Evolutionary conservation across 1,140 invertebrate genomes (phyloP), one percentile per base, ranked within the genome.

Genomic region (Pogonomyrmex barbatus): DNA sequence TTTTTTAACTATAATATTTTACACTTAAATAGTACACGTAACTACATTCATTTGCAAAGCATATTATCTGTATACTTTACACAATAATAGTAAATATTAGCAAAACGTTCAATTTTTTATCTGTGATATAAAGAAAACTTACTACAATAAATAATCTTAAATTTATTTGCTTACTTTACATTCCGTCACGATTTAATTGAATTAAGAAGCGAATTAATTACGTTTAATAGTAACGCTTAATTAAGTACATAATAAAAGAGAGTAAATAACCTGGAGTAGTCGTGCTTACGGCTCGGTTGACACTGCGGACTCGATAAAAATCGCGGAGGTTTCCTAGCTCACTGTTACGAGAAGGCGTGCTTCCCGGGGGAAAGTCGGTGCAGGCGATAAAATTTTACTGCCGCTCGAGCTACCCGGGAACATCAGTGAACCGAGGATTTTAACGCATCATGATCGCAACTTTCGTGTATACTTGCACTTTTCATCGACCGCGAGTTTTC

Each of bases 371-470:
- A 62, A 60, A 60, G 39, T 33, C 42, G 33, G 8, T 33, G 54
- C 30, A 4, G 67, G 10, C 79, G 79, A 75, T 83, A 83, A 83
- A 83, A 83, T 75, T 83, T 75, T 83, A 75, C 68, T 73, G 68
- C 42, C 52, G 67, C 30, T 71, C 78, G 54, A 79, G 77, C 33
- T 63, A 30, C 42, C 42, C 58, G 45, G 30, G 42, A 62, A 67
- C 39, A 79, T 67, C 77, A 36, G 10, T 6, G 24, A 71, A 71
- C 50, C 39, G 78, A 39, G 79, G 14, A 24, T 60, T 83, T 83
- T 83, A 83, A 83, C 79, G 79, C 79, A 47, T 75, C 68, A 54
- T 30, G 58, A 42, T 12, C 79, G 47, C 67, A 67, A 82, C 54
- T 73, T 58, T 60, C 76, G 47, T 62, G 36, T 79, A 45, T 67